Evolutionary conservation across 1,140 invertebrate species (phyloP).

Genomic region (Tetramorium parvispinum): DNA sequence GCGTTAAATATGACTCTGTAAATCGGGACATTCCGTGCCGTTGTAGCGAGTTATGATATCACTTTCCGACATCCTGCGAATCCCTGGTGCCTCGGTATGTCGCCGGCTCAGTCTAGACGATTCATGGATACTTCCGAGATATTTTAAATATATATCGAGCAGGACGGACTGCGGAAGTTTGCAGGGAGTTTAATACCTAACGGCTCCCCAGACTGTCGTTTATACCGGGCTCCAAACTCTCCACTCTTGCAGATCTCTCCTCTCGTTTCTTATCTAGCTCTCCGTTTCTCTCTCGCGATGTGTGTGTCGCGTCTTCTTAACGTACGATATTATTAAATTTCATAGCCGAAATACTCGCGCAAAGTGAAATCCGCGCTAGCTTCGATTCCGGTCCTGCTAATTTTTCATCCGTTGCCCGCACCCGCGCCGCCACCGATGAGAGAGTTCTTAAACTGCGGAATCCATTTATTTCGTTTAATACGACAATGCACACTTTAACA

Average conservation of each 20-base stretch:
- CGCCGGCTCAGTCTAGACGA: constrained; percentile 54
- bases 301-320: background rate
- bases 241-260: constrained; percentile 2
- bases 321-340: constrained; percentile 53
- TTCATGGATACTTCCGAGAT: constrained; percentile 62
- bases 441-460: constrained; percentile 12
- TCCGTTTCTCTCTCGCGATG: background rate
- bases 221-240: constrained; percentile 48
- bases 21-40: constrained; percentile 24
- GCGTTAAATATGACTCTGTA: constrained; percentile 15
- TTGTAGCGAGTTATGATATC: constrained; percentile 53
- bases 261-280: constrained; percentile 26
- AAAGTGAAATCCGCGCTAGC: constrained; percentile 29
- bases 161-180: constrained; percentile 62
- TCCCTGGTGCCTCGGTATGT: constrained; percentile 49
- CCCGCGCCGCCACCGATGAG: background rate
- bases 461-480: constrained; percentile 18
- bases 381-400: background rate
- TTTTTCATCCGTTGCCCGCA: background rate
- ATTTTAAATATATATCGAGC: constrained; percentile 64
- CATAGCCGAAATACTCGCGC: background rate
- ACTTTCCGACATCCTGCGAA: constrained; percentile 51
- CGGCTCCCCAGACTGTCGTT: constrained; percentile 62
- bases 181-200: constrained; percentile 65
- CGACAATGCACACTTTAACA: constrained; percentile 21